phyloP scores from a whole-genome alignment of 2,888 invertebrate genomes.

The Parelbella ahira region DNA sequence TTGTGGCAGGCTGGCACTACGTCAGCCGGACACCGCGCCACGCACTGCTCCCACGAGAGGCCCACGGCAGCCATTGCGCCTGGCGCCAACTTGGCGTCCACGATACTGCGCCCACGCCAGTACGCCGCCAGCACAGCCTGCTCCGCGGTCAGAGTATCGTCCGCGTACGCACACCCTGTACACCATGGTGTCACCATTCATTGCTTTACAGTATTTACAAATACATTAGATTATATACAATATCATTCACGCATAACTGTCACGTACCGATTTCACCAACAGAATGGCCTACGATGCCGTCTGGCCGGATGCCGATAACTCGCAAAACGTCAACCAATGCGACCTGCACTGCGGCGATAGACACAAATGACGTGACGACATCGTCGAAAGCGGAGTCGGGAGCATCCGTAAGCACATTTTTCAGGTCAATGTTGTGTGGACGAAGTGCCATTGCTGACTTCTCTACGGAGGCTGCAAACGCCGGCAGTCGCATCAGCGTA shows the following conservation, averaged over 20 bases:
- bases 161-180: conserved; percentile 97
- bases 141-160: conserved; percentile 95
- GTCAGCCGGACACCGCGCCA: conserved; percentile 86
- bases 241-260: no score
- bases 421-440: conserved; percentile 90
- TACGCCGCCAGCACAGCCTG: conserved; percentile 97
- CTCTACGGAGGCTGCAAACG: conserved; percentile 88
- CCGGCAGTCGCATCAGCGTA: conserved; percentile 89
- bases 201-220: no score
- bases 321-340: conserved; percentile 94
- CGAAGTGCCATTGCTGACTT: conserved; percentile 88
- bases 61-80: conserved; percentile 97
- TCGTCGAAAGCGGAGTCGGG: conserved; percentile 90
- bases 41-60: conserved; percentile 91
- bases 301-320: conserved; percentile 88
- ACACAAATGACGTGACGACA: conserved; percentile 93
- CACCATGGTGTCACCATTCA: no score
- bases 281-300: conserved; percentile 98
- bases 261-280: conserved; percentile 91
- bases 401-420: conserved; percentile 87
- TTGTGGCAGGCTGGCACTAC: conserved; percentile 97
- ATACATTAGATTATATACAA: no score
- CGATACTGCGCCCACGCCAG: conserved; percentile 92
- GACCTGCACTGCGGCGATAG: conserved; percentile 97
- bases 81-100: conserved; percentile 85